These are phyloP conservation scores for Ormyrus labotus DNA, from an alignment of 2,888 invertebrate genomes.

Conservation along the genomic window DNA sequence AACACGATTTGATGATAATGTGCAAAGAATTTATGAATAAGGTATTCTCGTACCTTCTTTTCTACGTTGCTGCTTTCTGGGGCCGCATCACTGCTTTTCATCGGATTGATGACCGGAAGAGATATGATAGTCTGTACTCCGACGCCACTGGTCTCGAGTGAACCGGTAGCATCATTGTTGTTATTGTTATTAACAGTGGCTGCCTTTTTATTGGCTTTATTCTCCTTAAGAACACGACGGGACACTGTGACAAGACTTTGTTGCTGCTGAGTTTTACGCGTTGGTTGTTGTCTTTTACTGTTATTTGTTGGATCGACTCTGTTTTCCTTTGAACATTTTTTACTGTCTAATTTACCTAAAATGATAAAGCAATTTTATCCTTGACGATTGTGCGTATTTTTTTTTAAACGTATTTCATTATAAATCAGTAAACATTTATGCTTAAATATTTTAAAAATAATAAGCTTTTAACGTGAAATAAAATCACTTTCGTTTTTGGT, in stretches of 20 bases:
- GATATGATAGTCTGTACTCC: slow-evolving; percentile 69
- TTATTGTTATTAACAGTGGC: slow-evolving; percentile 4
- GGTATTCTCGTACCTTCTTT: slow-evolving; percentile 38
- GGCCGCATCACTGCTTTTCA: slow-evolving; percentile 62
- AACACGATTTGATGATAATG: too few species aligned
- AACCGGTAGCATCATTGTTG: slow-evolving; percentile 5
- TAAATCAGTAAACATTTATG: too few species aligned
- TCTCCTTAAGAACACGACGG: slow-evolving; percentile 71
- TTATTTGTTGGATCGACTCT: slow-evolving; percentile 59
- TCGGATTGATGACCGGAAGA: slow-evolving; percentile 64
- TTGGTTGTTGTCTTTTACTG: slow-evolving; percentile 56
- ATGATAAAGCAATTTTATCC: background rate
- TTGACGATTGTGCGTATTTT: background rate
- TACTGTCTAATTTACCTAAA: slow-evolving; percentile 54
- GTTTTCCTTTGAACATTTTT: slow-evolving; percentile 68
- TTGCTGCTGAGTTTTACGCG: slow-evolving; percentile 56
- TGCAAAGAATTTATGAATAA: too few species aligned
- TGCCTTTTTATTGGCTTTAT: slow-evolving; percentile 70
- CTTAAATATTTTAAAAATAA: too few species aligned
- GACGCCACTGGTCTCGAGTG: slow-evolving; percentile 55
- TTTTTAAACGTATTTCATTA: too few species aligned
- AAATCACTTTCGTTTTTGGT: background rate
- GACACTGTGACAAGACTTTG: slow-evolving; percentile 54
- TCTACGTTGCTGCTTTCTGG: background rate
- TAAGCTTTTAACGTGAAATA: background rate